Conservation (phyloP, 2,888 invertebrate species). For the Pemphredon lugubris region DNA sequence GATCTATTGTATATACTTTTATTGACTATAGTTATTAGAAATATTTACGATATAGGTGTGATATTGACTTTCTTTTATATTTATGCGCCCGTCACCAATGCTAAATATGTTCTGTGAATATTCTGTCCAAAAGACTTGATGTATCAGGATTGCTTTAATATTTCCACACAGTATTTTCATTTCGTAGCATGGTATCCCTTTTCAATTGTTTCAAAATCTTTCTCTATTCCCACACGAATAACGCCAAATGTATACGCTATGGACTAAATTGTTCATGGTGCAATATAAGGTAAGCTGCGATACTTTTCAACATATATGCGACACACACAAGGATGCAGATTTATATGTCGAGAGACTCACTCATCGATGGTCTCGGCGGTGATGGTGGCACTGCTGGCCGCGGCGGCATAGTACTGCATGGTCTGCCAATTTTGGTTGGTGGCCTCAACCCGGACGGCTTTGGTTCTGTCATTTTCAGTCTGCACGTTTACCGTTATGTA, state of each 20-base stretch:
- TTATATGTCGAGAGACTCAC: conserved; percentile 45
- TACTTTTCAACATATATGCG: conserved; percentile 7
- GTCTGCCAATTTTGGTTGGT: conserved; percentile 86
- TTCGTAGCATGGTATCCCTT: no score
- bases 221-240: no score
- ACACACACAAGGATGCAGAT: background rate
- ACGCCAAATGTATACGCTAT: background rate
- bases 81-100: no score
- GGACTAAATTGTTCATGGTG: background rate
- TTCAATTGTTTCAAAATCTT: no score
- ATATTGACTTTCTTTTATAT: no score
- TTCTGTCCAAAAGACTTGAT: no score
- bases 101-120: no score
- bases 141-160: no score
- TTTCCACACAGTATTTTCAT: no score
- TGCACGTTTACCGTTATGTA: conserved; percentile 41
- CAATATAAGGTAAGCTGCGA: background rate
- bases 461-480: conserved; percentile 75
- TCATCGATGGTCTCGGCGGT: conserved; percentile 76
- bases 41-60: no score
- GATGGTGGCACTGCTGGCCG: conserved; percentile 87
- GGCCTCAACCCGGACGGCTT: conserved; percentile 86
- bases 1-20: no score
- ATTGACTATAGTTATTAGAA: no score
- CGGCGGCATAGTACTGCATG: conserved; percentile 85